phyloP scores from a whole-genome alignment of 2,888 invertebrate genomes.

The Cyaniris semiargus region DNA sequence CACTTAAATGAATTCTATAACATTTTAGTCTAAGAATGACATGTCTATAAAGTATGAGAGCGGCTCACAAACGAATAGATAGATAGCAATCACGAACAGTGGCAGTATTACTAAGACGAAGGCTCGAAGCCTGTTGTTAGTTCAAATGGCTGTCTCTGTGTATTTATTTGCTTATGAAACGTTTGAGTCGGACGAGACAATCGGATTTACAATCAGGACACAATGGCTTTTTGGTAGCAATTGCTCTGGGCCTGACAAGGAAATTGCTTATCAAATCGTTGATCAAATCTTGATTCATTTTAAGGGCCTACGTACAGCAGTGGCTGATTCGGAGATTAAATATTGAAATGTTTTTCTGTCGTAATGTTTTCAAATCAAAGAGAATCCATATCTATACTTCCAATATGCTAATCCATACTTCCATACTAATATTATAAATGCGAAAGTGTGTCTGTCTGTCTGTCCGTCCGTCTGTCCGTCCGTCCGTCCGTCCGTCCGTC shows the following conservation, averaged over 20 bases:
- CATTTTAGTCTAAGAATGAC: too few relatives aligned
- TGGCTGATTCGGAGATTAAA: neutral
- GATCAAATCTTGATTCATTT: neutral
- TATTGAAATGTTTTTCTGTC: too few relatives aligned
- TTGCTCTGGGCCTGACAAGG: neutral
- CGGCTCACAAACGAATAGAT: neutral
- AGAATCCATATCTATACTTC: too few relatives aligned
- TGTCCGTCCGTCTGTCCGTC: too few relatives aligned
- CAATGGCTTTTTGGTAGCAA: neutral
- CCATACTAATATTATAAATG: too few relatives aligned
- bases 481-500: too few relatives aligned
- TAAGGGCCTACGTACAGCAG: neutral
- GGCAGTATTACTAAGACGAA: neutral
- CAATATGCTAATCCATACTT: too few relatives aligned
- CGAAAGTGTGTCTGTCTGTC: too few relatives aligned
- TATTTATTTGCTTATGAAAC: slow-evolving; percentile 7
- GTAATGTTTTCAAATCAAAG: too few relatives aligned
- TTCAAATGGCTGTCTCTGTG: neutral
- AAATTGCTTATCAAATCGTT: neutral
- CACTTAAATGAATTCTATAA: too few relatives aligned
- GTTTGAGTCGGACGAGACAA: slow-evolving; percentile 3
- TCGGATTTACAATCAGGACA: slow-evolving; percentile 6
- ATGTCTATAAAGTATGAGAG: too few relatives aligned
- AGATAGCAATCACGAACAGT: neutral
- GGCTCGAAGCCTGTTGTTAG: neutral